Evolutionary conservation across 2,888 invertebrate genomes (phyloP), one percentile per base, ranked within the genome.

Genomic region (Cryptocephalus primarius): DNA sequence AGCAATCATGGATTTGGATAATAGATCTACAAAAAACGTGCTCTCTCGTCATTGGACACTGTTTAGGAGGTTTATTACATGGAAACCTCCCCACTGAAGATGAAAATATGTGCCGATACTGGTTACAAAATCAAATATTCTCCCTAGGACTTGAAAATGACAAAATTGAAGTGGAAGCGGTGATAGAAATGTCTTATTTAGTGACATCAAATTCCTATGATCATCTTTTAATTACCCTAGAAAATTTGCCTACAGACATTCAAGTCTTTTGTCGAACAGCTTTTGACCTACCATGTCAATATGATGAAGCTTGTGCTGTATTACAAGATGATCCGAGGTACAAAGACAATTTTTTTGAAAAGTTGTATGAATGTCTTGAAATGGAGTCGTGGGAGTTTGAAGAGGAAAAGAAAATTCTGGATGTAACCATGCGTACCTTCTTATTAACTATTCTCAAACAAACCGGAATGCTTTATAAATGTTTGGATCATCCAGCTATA

Each of bases 21-120:
- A 64, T 79, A 32, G 80, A 80, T 60, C 63, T 79, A 57, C 78
- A 80, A 61, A 67, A 77, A 52, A 74, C 76, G 0, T 77, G 76
- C 58, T 73, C 77, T n/a, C 66, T 80, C 43, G 64, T 80, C 49
- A 72, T 80, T 43, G 81, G 81, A 4, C 65, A 76, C 46, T 75
- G 76, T 60, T 68, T 81, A 22, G 77, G 78, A 3, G 74, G 74
- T 33, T 74, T 76, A 71, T 61, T 79, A 42, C 65, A 74, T 9
- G 78, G 78, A 1, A 42, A 71, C 10, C 66, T 71, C 1, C 58
- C 70, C 8, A 65, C 70, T 8, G 54, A 59, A 22, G 70, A 72
- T 51, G 78, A 79, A 60, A 52, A 60, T 9, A 58, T 61, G 10
- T 68, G 70, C 43, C 59, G 60, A n/a, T 59, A 70, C 52, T 76